Conservation (phyloP, 2,113 vertebrate genomes). For the Bombycilla garrulus region DNA sequence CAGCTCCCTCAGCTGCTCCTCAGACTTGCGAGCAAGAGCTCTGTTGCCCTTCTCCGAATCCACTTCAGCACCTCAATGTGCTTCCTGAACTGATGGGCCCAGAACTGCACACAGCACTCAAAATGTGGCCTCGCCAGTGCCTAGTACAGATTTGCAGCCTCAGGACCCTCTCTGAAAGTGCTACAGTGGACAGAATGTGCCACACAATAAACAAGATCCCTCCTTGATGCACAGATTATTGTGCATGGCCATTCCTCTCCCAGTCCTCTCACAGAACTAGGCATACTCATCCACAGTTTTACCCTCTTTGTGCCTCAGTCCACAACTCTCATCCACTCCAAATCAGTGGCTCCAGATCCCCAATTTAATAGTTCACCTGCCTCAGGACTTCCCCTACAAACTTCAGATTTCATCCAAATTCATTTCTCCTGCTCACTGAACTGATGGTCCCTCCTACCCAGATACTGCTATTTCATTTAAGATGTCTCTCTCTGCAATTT, state of each 20-base stretch:
- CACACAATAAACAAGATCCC: neutral
- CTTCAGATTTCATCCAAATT: neutral
- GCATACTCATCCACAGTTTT: neutral
- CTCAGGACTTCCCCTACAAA: neutral
- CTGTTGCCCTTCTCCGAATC: neutral
- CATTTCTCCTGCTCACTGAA: neutral
- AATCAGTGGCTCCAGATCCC: neutral
- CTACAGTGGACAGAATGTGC: neutral
- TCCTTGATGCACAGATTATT: neutral
- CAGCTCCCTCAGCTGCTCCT: neutral
- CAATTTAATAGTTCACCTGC: rapidly evolving
- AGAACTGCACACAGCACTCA: neutral
- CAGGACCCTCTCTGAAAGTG: neutral
- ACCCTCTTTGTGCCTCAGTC: neutral
- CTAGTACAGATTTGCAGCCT: neutral
- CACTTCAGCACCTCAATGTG: neutral
- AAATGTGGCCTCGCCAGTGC: neutral
- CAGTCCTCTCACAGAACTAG: neutral
- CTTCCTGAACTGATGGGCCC: neutral
- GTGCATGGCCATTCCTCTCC: neutral
- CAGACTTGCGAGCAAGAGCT: neutral
- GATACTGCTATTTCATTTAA: neutral
- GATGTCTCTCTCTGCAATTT: neutral
- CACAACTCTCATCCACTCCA: neutral
- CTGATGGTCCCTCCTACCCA: neutral